A percentile compares a stretch with the other conserved stretches of the same genome.
phyloP scores from a whole-genome alignment of 2,797 vertebrate species.

The Poecilia picta region DNA sequence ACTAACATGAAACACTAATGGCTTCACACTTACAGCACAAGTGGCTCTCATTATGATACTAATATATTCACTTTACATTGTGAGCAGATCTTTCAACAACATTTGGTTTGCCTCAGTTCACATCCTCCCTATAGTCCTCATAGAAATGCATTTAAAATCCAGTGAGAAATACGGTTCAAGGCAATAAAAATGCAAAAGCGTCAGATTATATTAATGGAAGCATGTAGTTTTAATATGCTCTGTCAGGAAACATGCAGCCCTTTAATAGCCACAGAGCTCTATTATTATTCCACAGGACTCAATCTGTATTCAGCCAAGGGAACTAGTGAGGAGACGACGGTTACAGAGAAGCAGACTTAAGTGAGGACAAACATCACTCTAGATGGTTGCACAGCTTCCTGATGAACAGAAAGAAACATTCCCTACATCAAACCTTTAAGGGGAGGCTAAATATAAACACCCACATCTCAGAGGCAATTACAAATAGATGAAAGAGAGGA shows the following conservation, averaged over 20 bases:
- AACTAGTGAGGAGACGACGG: conserved; percentile 22
- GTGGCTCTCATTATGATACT: conserved; percentile 30
- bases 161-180: conserved; percentile 51
- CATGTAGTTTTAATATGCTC: conserved; percentile 62
- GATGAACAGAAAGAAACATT: conserved; percentile 37
- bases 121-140: conserved; percentile 20
- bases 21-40: conserved; percentile 28
- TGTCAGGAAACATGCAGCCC: conserved; percentile 60
- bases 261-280: conserved; percentile 16
- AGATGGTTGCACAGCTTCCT: conserved; percentile 38
- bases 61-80: conserved; percentile 36
- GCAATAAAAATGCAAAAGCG: conserved; percentile 54
- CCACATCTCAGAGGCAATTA: conserved; percentile 53
- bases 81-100: conserved; percentile 33
- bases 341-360: conserved; percentile 43
- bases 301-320: conserved; percentile 12
- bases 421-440: conserved; percentile 55
- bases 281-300: conserved; percentile 31
- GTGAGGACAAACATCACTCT: conserved; percentile 47
- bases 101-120: conserved; percentile 17
- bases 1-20: conserved; percentile 24
- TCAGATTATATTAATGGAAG: conserved; percentile 66
- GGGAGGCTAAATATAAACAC: conserved; percentile 63
- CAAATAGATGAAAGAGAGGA: conserved; percentile 50
- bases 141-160: conserved; percentile 52